phyloP scores from a whole-genome alignment of 2,888 invertebrate genomes.

The Pheosia gnoma region DNA sequence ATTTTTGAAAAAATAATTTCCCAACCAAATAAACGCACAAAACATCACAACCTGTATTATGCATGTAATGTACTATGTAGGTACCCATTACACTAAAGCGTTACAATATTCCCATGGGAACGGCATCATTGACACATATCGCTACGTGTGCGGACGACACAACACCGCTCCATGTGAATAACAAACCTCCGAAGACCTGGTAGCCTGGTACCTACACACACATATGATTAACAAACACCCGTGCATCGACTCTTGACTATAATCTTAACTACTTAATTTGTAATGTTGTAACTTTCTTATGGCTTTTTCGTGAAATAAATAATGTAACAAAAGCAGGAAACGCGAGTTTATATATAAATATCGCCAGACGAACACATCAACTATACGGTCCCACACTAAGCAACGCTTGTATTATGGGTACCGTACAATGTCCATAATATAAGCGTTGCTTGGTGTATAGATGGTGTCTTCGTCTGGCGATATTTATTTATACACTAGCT shows the following conservation, averaged over 20 bases:
- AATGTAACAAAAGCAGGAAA: not conserved
- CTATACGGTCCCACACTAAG: too few relatives aligned
- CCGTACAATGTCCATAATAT: too few relatives aligned
- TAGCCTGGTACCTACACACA: not conserved
- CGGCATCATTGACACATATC: constrained; percentile 27
- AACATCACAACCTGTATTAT: too few relatives aligned
- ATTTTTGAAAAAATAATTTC: too few relatives aligned
- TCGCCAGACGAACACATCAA: too few relatives aligned
- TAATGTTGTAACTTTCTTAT: not conserved
- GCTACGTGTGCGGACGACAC: constrained; percentile 28
- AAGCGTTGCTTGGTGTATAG: too few relatives aligned
- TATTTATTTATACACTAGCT: too few relatives aligned
- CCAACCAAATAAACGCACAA: too few relatives aligned
- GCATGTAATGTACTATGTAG: too few relatives aligned
- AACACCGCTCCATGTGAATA: constrained; percentile 28
- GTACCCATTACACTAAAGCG: not conserved
- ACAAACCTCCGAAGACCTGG: constrained; percentile 14
- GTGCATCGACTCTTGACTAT: not conserved
- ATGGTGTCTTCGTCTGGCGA: too few relatives aligned
- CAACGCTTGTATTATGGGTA: too few relatives aligned
- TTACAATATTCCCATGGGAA: constrained; percentile 33
- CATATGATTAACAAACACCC: not conserved
- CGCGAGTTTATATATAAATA: not conserved
- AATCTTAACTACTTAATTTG: not conserved
- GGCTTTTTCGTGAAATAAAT: not conserved